Conservation (phyloP, 2,888 invertebrate species). For the Nowickia ferox region DNA sequence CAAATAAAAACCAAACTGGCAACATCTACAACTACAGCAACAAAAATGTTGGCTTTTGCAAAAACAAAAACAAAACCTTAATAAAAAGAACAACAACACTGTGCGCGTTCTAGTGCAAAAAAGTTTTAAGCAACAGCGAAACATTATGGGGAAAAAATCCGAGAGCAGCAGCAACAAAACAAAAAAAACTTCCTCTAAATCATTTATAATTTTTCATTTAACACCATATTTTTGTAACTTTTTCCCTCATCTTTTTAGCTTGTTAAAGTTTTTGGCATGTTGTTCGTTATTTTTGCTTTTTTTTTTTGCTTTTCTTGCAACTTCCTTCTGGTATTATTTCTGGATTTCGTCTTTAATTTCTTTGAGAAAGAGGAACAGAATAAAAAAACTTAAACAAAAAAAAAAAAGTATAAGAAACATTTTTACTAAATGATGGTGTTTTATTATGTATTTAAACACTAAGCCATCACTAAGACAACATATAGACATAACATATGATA, state of each 20-base stretch:
- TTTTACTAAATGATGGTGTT: constrained; percentile 65
- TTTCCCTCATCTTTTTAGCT: constrained; percentile 61
- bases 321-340: constrained; percentile 55
- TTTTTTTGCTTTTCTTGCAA: constrained; percentile 14
- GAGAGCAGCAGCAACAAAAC: neutral
- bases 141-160: neutral
- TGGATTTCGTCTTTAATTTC: constrained; percentile 37
- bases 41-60: neutral
- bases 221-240: constrained; percentile 68
- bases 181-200: constrained; percentile 58
- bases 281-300: constrained; percentile 59
- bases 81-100: constrained; percentile 16
- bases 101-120: constrained; percentile 34
- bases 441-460: constrained; percentile 65
- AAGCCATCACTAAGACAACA: constrained; percentile 49
- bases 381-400: neutral
- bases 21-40: constrained; percentile 16
- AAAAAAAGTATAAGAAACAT: neutral
- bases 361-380: neutral
- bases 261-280: constrained; percentile 68
- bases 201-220: constrained; percentile 71
- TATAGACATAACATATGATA: neutral
- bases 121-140: constrained; percentile 30
- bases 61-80: constrained; percentile 1
- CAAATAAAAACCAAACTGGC: constrained; percentile 48